A percentile compares a stretch with the other conserved stretches of the same genome.
phyloP scores from a whole-genome alignment of 2,113 vertebrate species.

The Triplophysa tibetana region DNA sequence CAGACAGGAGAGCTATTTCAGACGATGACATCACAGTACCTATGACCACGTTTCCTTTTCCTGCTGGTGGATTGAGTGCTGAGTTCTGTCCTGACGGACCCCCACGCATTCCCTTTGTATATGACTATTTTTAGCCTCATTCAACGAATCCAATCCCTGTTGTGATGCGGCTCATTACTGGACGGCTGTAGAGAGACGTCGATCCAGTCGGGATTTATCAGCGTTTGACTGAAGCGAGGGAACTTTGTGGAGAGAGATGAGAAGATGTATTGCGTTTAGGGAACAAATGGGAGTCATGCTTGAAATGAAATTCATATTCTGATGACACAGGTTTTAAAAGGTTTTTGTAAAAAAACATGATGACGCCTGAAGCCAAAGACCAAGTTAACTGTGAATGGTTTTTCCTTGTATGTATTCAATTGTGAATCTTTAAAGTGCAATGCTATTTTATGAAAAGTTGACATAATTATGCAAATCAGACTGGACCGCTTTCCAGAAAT shows the following conservation, averaged over 20 bases:
- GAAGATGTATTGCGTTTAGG: not conserved
- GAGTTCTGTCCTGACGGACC: slow-evolving; percentile 53
- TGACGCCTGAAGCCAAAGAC: slow-evolving; percentile 50
- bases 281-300: not conserved
- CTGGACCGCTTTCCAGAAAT: slow-evolving; percentile 29
- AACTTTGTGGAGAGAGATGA: not conserved
- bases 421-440: slow-evolving; percentile 68
- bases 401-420: slow-evolving; percentile 25
- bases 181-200: slow-evolving; percentile 49
- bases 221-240: slow-evolving; percentile 9
- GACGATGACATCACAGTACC: slow-evolving; percentile 61
- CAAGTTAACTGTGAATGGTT: slow-evolving; percentile 71
- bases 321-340: not conserved
- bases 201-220: slow-evolving; percentile 10
- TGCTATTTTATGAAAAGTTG: slow-evolving; percentile 54
- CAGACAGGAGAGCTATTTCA: slow-evolving; percentile 61
- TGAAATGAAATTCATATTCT: not conserved
- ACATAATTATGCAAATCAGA: slow-evolving; percentile 49
- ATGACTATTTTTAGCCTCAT: slow-evolving; percentile 64
- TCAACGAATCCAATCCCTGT: slow-evolving; percentile 54
- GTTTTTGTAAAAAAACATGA: not conserved
- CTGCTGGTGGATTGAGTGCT: slow-evolving; percentile 56
- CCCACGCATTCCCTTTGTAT: slow-evolving; percentile 56
- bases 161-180: slow-evolving; percentile 49
- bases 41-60: slow-evolving; percentile 69